Evolutionary conservation across 2,888 invertebrate species (phyloP).

Genomic region (Microdon myrmicae): DNA sequence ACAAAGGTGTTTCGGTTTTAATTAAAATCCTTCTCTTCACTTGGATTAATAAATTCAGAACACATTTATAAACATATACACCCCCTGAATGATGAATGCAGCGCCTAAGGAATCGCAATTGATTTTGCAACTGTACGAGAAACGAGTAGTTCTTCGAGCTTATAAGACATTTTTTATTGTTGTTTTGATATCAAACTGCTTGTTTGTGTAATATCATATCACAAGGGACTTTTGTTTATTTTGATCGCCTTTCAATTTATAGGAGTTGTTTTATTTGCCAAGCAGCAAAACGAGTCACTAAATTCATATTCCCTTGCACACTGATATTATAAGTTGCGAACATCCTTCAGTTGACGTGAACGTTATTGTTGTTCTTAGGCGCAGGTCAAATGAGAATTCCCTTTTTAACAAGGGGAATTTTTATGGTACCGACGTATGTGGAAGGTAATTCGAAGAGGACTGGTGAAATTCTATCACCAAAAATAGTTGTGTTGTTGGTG

Average conservation of each 20-base stretch:
- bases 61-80: background rate
- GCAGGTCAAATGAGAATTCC: constrained; percentile 52
- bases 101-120: constrained; percentile 53
- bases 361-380: constrained; percentile 53
- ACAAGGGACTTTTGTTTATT: no score
- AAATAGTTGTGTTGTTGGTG: no score
- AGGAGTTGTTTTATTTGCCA: constrained; percentile 29
- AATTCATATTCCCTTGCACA: constrained; percentile 7
- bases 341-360: constrained; percentile 53
- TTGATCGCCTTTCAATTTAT: no score
- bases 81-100: constrained; percentile 9
- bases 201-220: no score
- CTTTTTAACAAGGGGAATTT: no score
- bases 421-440: no score
- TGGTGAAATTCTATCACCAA: no score
- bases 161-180: no score
- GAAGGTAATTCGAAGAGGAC: no score
- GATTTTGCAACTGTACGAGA: constrained; percentile 49
- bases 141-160: constrained; percentile 50
- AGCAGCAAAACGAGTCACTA: background rate
- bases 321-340: constrained; percentile 22
- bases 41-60: constrained; percentile 8
- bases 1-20: no score
- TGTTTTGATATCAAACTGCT: no score
- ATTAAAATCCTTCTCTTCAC: no score